Evolutionary conservation across 2,888 invertebrate species (phyloP).

Genomic region (Agonopterix subpropinquella): DNA sequence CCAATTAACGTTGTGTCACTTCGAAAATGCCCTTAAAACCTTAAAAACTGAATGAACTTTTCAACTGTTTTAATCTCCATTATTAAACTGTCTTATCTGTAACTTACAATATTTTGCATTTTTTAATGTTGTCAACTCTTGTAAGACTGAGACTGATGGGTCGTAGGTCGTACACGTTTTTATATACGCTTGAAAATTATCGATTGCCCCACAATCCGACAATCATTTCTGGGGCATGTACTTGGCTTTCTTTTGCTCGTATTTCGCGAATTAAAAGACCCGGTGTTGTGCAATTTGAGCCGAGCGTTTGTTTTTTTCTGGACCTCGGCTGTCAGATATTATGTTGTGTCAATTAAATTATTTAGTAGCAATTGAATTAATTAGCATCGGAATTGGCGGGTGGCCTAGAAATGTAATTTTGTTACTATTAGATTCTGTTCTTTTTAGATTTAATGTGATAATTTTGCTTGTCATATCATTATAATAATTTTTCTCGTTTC

Average conservation of each 20-base stretch:
- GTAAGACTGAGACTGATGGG: conserved; percentile 43
- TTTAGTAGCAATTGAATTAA: conserved; percentile 1
- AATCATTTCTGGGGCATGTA: conserved; percentile 26
- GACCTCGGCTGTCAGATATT: neutral
- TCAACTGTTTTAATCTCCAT: no score
- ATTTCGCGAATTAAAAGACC: conserved; percentile 22
- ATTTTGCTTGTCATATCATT: no score
- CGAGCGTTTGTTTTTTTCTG: neutral
- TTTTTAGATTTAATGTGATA: no score
- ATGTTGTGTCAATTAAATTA: conserved; percentile 4
- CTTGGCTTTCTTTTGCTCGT: conserved; percentile 32
- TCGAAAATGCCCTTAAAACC: no score
- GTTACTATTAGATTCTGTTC: neutral
- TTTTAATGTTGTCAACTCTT: conserved; percentile 17
- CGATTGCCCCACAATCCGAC: conserved; percentile 37
- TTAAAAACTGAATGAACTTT: no score
- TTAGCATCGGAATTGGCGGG: neutral
- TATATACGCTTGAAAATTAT: conserved; percentile 43
- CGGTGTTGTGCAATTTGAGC: conserved; percentile 1
- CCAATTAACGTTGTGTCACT: no score
- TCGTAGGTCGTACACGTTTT: conserved; percentile 29
- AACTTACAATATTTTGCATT: conserved; percentile 53
- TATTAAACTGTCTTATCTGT: no score
- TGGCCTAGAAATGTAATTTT: neutral
- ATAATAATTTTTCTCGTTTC: no score